A percentile compares a stretch with the other conserved stretches of the same genome.
Evolutionary conservation across 2,797 vertebrate species (phyloP).

Genomic region (Mus minutoides): DNA sequence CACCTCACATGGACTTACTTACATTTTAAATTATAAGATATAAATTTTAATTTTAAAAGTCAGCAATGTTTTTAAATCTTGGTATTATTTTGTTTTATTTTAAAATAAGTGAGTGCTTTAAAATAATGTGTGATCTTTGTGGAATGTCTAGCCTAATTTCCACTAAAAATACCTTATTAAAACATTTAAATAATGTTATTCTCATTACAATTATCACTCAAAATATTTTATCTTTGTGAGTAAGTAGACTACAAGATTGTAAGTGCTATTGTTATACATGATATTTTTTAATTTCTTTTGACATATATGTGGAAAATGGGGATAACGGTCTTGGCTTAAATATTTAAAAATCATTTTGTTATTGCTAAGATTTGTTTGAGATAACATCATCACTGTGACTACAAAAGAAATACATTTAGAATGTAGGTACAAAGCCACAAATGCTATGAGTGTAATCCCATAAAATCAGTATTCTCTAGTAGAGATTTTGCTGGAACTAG

Average conservation of each 20-base stretch:
- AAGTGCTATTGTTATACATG: not conserved
- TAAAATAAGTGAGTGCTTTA: not conserved
- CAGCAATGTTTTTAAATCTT: not conserved
- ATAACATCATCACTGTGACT: not conserved
- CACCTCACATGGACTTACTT: not conserved
- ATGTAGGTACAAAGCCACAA: too few species aligned
- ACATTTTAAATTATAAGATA: not conserved
- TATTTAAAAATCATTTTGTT: not conserved
- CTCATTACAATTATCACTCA: conserved; percentile 5
- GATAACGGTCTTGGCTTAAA: not conserved
- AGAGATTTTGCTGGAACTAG: not conserved
- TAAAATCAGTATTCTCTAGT: not conserved
- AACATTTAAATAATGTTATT: conserved; percentile 22
- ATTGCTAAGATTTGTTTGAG: not conserved
- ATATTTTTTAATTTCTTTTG: conserved; percentile 21
- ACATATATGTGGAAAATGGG: not conserved
- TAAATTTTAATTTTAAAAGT: not conserved
- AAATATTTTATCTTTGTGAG: conserved; percentile 18
- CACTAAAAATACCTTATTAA: conserved; percentile 3
- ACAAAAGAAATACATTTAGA: not conserved
- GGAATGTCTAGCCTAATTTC: not conserved
- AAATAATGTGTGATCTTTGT: conserved; percentile 30
- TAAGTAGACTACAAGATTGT: not conserved
- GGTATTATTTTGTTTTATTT: not conserved
- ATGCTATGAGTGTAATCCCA: not conserved